Evolutionary conservation across 1,140 invertebrate species (phyloP).

Genomic region (Brachionus calyciflorus): DNA sequence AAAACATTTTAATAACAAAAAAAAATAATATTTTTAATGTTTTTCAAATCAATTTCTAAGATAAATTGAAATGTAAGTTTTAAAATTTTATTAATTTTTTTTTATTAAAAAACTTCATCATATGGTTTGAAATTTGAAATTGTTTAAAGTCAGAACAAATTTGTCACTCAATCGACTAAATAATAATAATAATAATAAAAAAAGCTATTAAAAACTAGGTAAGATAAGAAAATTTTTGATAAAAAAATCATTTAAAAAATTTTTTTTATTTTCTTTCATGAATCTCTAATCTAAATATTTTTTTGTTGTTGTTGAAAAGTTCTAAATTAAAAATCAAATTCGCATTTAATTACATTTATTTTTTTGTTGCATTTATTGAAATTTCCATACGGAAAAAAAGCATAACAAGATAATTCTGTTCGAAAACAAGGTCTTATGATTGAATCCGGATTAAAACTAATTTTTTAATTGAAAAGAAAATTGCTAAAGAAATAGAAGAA

Average conservation of each 20-base stretch:
- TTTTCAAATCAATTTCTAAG: too few relatives aligned
- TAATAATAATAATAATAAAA: constrained; percentile 11
- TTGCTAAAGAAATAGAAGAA: background rate
- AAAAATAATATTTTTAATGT: too few relatives aligned
- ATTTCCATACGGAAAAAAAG: constrained; percentile 19
- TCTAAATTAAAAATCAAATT: too few relatives aligned
- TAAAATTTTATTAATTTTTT: too few relatives aligned
- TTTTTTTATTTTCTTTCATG: background rate
- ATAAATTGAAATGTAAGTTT: too few relatives aligned
- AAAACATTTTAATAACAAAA: too few relatives aligned
- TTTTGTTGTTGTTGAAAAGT: too few relatives aligned
- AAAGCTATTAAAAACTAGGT: background rate
- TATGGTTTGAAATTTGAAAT: too few relatives aligned
- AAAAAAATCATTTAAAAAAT: background rate
- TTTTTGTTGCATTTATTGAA: background rate
- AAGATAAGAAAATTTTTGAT: constrained; percentile 13
- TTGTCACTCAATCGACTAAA: constrained; percentile 14
- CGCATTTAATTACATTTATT: background rate
- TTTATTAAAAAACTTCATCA: too few relatives aligned
- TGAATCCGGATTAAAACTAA: constrained; percentile 31
- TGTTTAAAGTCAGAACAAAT: constrained; percentile 1
- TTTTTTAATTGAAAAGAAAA: background rate
- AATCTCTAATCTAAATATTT: too few relatives aligned
- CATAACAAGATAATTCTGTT: background rate
- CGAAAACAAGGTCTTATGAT: background rate